phyloP scores from a whole-genome alignment of 2,888 invertebrate genomes.

The Nysson spinosus region DNA sequence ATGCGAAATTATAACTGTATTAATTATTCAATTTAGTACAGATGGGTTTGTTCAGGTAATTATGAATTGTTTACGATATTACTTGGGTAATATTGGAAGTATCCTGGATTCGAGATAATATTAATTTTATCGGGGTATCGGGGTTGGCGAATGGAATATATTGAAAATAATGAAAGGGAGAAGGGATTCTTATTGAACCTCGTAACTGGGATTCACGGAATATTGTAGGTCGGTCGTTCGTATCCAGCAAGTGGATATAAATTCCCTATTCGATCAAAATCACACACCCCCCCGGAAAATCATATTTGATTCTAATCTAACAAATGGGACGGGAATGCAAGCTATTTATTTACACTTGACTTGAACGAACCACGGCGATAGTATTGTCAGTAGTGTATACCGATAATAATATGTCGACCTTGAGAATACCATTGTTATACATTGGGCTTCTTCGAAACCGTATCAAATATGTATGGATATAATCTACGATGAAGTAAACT shows the following conservation, averaged over 20 bases:
- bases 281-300: conserved; percentile 60
- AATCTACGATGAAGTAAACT: no score
- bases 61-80: no score
- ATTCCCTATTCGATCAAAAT: conserved; percentile 31
- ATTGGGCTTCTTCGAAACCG: no score
- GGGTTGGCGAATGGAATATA: no score
- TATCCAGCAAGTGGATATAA: conserved; percentile 45
- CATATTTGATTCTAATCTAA: conserved; percentile 75
- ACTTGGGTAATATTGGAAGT: no score
- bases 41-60: no score
- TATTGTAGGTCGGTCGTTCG: conserved; percentile 31
- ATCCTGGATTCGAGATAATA: no score
- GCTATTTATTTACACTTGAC: conserved; percentile 73
- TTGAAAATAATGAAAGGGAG: no score
- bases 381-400: conserved; percentile 48
- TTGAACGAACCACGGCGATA: conserved; percentile 59
- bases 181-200: conserved; percentile 39
- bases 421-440: no score
- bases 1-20: conserved; percentile 36
- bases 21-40: conserved; percentile 41
- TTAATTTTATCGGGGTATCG: no score
- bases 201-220: conserved; percentile 36
- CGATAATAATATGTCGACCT: conserved; percentile 1
- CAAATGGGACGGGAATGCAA: conserved; percentile 70
- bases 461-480: no score